A percentile compares a stretch with the other conserved stretches of the same genome.
phyloP scores from a whole-genome alignment of 2,797 vertebrate species.

The Thaleichthys pacificus region DNA sequence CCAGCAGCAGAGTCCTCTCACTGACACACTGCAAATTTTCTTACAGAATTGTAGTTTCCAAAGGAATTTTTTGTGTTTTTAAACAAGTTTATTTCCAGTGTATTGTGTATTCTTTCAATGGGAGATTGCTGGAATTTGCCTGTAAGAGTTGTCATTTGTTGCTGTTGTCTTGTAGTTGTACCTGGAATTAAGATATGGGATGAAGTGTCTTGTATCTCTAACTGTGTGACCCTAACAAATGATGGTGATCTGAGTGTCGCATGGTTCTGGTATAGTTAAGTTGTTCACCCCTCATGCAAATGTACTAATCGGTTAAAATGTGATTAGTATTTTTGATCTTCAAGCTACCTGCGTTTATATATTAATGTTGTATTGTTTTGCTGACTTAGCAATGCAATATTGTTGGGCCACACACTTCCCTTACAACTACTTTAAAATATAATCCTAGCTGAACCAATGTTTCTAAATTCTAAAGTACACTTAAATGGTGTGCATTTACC shows the following conservation, averaged over 20 bases:
- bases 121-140: constrained; percentile 66
- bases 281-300: constrained; percentile 16
- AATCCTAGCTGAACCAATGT: constrained; percentile 57
- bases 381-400: constrained; percentile 58
- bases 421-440: constrained; percentile 34
- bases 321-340: constrained; percentile 47
- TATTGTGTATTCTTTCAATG: constrained; percentile 66
- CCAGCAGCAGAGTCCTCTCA: constrained; percentile 28
- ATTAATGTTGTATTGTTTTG: constrained; percentile 57
- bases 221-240: constrained; percentile 53
- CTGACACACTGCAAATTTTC: constrained; percentile 35
- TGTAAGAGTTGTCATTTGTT: constrained; percentile 52
- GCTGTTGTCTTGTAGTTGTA: constrained; percentile 57
- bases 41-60: constrained; percentile 66
- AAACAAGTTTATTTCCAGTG: constrained; percentile 37
- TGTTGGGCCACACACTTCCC: constrained; percentile 68
- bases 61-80: constrained; percentile 57
- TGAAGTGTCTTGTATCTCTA: constrained; percentile 43
- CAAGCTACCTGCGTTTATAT: constrained; percentile 40
- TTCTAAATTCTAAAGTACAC: constrained; percentile 45
- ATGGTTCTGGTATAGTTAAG: constrained; percentile 56
- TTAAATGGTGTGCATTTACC: constrained; percentile 49
- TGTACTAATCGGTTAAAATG: constrained; percentile 33
- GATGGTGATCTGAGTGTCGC: constrained; percentile 65
- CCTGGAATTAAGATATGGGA: constrained; percentile 56